Evolutionary conservation across 2,113 vertebrate species (phyloP), one percentile per base, ranked within the genome.

Genomic region (Buteo buteo): DNA sequence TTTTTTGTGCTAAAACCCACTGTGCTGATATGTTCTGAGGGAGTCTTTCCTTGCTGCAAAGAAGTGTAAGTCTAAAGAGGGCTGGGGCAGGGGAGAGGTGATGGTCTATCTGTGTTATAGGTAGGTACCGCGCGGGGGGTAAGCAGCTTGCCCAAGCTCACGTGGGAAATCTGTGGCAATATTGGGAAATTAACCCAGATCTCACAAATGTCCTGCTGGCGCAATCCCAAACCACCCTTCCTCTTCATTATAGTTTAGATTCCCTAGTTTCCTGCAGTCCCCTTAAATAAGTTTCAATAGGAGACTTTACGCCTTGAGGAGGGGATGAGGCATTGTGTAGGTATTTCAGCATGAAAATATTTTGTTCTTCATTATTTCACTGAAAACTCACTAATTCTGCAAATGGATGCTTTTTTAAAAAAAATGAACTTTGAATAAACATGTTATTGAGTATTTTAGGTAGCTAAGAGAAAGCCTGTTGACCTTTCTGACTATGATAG

Each of bases 401-500:
- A 90, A 70, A 74, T 90, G 11, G 18, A 38, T 77, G 22, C 31
- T 49, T 45, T 55, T 18, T 4, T 3, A 3, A 19, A 59, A 65
- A 19, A 34, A 3, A 3, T 47, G 21, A 54, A 84, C 59, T 94
- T 72, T 54, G 50, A 80, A 28, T 69, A 86, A 92, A 84, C 52
- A 70, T 12, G 21, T 87, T 79, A 31, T 22, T 73, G 59, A 73
- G n/a, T 81, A 50, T 76, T 91, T 86, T 69, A 82, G 65, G 29
- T 76, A 89, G 61, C 73, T 76, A 74, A 59, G 70, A 79, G 83
- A 93, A 92, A 93, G 79, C 73, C 69, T 91, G 16, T 87, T 96
- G 83, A 91, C 81, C 57, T 85, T 93, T 81, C 71, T 90, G 65
- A 36, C 65, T 80, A 15, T 67, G 65, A 44, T 71, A 78, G 84